A percentile compares a stretch with the other conserved stretches of the same genome.
phyloP scores from a whole-genome alignment of 2,888 invertebrate genomes.

The Andrena fulva region DNA sequence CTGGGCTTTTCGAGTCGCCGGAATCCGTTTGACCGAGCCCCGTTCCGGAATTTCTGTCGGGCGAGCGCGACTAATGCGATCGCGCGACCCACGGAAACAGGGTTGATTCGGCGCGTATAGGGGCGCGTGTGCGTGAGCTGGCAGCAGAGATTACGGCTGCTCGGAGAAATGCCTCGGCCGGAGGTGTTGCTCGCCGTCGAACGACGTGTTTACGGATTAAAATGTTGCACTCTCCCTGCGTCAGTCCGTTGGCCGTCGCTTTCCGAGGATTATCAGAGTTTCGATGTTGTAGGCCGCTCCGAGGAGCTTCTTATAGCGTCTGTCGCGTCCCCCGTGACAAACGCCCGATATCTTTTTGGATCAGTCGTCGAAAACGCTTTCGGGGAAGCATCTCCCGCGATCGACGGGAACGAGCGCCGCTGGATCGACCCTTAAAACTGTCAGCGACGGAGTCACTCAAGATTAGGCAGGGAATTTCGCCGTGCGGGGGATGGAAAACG shows the following conservation, averaged over 20 bases:
- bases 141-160: constrained; percentile 67
- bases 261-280: constrained; percentile 74
- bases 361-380: constrained; percentile 56
- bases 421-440: constrained; percentile 38
- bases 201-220: constrained; percentile 81
- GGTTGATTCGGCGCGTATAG: constrained; percentile 16
- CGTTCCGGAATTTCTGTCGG: constrained; percentile 52
- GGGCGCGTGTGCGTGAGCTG: constrained; percentile 55
- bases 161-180: constrained; percentile 56
- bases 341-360: constrained; percentile 68
- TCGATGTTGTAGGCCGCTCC: constrained; percentile 67
- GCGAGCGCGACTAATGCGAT: constrained; percentile 72
- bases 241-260: constrained; percentile 65
- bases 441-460: constrained; percentile 21
- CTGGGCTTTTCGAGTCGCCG: constrained; percentile 29
- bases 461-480: neutral
- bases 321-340: constrained; percentile 61
- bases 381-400: constrained; percentile 36
- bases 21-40: constrained; percentile 44
- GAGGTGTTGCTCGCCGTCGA: constrained; percentile 27
- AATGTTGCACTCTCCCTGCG: constrained; percentile 69
- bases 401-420: constrained; percentile 28
- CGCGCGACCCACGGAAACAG: constrained; percentile 35
- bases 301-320: constrained; percentile 60
- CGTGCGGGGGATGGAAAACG: neutral